Base-by-base conservation (phyloP, 2,113 vertebrate species). In the Thunnus maccoyii region DNA sequence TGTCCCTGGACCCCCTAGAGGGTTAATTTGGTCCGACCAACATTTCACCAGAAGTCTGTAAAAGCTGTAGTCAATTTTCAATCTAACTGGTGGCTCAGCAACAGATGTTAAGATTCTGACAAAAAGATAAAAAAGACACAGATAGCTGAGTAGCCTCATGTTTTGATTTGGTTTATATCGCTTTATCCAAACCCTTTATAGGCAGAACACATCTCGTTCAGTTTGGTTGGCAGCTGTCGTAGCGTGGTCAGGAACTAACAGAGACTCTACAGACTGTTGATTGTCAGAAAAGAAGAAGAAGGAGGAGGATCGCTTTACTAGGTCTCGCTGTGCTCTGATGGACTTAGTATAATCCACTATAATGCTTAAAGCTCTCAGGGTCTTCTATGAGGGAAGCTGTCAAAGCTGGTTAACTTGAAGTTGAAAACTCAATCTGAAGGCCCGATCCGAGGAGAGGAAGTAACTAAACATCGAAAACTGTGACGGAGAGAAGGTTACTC, bases 271-370 rank as follows among this genome's bases (percentile, higher is more conserved):
- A 83, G 32, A 7, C 47, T 46, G 69, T 0, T 85, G 81, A 67
- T 6, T 51, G 84, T 58, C 89, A 86, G 80, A 60, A 62, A 80
- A 83, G 73, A 1, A 54, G 66, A 13, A 52, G n/a, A 46, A 83
- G 73, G 1, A 54, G 66, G 15, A 52, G n/a, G 50, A 83, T 84
- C 62, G 1, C 60, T 86, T 67, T 50, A 63, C 62, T 27, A 25
- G 3, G 54, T 76, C 78, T 1, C 18, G 77, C 83, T 79, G 86
- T 51, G 78, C 83, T 76, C 63, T 25, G 79, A 80, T 58, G 76
- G 86, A 83, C 72, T 83, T 54, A 36, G 56, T 72, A 62, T 90
- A 89, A 92, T 87, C 86, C 82, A 61, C 62, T 3, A 13, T 73
- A 87, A 88, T 67, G 76, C 71, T 52, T 63, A 14, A 68, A 69